Evolutionary conservation across 2,113 vertebrate species (phyloP).

Genomic region (Myiozetetes cayanensis): DNA sequence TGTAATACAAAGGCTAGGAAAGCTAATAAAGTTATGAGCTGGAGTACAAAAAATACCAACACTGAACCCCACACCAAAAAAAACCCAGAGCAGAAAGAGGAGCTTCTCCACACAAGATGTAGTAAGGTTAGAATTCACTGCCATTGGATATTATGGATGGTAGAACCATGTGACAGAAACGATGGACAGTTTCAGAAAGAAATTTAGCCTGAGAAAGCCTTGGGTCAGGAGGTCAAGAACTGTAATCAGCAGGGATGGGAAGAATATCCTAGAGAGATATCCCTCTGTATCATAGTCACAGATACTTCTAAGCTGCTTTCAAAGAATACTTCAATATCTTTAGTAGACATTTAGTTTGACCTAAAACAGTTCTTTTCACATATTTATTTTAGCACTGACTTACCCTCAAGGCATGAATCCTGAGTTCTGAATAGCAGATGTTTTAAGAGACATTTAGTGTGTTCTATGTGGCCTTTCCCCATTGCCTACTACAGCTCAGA

Average conservation of each 20-base stretch:
- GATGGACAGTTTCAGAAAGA: not conserved
- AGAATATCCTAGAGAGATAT: not conserved
- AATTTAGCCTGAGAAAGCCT: not conserved
- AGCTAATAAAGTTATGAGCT: not conserved
- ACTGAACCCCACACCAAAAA: not conserved
- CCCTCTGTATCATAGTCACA: not conserved
- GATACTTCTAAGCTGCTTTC: not conserved
- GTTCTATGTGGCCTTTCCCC: not conserved
- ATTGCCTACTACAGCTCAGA: not conserved
- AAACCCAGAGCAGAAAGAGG: not conserved
- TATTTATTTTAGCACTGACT: not conserved
- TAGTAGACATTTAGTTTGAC: not conserved
- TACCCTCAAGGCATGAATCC: not conserved
- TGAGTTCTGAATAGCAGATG: not conserved
- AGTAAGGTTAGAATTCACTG: not conserved
- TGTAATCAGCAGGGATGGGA: not conserved
- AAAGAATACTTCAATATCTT: not conserved
- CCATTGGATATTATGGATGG: not conserved
- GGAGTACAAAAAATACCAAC: not conserved
- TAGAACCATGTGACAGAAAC: not conserved
- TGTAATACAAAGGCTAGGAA: not conserved
- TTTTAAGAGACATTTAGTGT: not conserved
- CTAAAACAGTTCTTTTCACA: not conserved
- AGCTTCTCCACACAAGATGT: not conserved
- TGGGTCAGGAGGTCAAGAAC: not conserved